Evolutionary conservation across 2,797 vertebrate genomes (phyloP).

Genomic region (Brotula barbata): DNA sequence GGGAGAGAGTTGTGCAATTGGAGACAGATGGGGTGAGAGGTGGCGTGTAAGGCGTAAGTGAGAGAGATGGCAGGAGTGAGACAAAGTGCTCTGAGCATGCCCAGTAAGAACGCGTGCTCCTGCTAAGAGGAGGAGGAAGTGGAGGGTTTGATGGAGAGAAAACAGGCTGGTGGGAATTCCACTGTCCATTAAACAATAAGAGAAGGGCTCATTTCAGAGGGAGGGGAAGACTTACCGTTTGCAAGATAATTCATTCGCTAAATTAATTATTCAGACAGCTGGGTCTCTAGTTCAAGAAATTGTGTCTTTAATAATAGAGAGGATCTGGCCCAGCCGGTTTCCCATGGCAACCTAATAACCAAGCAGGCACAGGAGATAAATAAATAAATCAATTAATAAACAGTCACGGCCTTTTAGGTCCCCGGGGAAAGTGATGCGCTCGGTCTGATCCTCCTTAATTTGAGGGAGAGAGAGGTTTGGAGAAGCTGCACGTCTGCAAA

Average conservation of each 20-base stretch:
- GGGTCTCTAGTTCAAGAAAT: slow-evolving; percentile 82
- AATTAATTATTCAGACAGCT: slow-evolving; percentile 87
- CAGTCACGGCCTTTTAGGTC: slow-evolving; percentile 75
- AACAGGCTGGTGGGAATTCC: slow-evolving; percentile 72
- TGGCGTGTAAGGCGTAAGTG: slow-evolving; percentile 69
- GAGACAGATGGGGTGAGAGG: slow-evolving; percentile 76
- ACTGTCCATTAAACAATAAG: slow-evolving; percentile 80
- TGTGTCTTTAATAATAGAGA: slow-evolving; percentile 83
- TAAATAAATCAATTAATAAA: slow-evolving; percentile 89
- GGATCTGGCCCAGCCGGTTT: slow-evolving; percentile 79
- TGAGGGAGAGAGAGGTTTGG: slow-evolving; percentile 52
- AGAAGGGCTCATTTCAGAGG: slow-evolving; percentile 72
- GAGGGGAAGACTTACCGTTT: slow-evolving; percentile 69
- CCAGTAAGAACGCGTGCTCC: slow-evolving; percentile 55
- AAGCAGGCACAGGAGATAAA: slow-evolving; percentile 80
- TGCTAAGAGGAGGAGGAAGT: slow-evolving; percentile 44
- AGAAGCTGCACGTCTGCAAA: slow-evolving; percentile 48
- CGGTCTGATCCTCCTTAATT: slow-evolving; percentile 70
- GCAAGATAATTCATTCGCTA: slow-evolving; percentile 81
- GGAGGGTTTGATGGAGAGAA: slow-evolving; percentile 13
- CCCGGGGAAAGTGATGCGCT: slow-evolving; percentile 56
- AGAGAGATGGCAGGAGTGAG: slow-evolving; percentile 67
- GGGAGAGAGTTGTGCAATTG: slow-evolving; percentile 50
- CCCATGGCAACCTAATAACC: slow-evolving; percentile 86
- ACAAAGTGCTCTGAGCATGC: slow-evolving; percentile 67